Evolutionary conservation across 2,113 vertebrate genomes (phyloP).

Genomic region (Rhagologus leucostigma): DNA sequence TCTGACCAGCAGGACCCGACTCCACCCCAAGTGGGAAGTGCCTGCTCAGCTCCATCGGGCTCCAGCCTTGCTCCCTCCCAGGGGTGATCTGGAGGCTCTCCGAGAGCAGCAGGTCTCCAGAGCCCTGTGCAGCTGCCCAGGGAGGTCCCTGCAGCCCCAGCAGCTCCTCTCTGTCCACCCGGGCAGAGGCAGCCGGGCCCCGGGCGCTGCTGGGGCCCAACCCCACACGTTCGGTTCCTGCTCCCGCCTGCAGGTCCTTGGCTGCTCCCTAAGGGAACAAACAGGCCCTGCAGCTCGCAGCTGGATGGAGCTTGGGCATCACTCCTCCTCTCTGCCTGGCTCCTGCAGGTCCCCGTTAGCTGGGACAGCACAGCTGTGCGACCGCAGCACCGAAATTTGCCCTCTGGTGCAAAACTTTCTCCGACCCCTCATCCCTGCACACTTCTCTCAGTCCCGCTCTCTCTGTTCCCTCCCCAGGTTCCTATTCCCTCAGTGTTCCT

Average conservation of each 20-base stretch:
- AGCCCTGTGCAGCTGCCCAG: background rate
- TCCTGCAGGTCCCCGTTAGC: background rate
- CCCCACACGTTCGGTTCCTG: rapidly evolving
- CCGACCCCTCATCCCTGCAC: rapidly evolving
- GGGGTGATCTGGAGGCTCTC: background rate
- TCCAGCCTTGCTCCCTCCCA: background rate
- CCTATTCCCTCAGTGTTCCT: background rate
- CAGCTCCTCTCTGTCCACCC: background rate
- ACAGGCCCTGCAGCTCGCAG: background rate
- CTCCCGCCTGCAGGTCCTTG: background rate
- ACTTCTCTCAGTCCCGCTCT: background rate
- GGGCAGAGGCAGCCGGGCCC: background rate
- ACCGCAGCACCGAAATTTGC: background rate
- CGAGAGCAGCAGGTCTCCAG: background rate
- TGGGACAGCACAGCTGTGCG: background rate
- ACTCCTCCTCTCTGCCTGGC: background rate
- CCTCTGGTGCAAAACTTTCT: background rate
- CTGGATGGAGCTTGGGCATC: background rate
- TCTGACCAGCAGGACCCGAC: background rate
- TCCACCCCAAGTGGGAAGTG: rapidly evolving
- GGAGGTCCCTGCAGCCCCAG: background rate
- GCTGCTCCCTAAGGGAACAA: rapidly evolving
- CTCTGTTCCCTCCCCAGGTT: background rate
- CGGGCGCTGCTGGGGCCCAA: rapidly evolving
- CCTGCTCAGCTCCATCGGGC: background rate